Base-by-base conservation (phyloP, 30 jellyfish, hydroid and myxozoan genomes). In the Clytia hemisphaerica region DNA sequence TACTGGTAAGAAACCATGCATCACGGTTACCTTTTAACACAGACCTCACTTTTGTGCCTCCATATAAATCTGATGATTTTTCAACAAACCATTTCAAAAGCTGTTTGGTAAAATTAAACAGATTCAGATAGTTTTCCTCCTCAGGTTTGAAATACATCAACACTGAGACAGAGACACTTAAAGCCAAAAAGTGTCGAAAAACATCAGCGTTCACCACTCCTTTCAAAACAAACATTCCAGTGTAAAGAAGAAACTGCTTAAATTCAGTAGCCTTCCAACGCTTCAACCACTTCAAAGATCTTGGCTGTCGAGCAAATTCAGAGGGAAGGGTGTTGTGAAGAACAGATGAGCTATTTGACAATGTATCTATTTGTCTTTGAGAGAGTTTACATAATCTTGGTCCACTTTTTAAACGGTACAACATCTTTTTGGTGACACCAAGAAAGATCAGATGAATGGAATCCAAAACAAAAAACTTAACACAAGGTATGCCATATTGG, bases 261-360 rank as follows among this genome's bases (percentile, higher is more conserved):
- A n/a, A 75, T 45, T 75, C 85, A 32, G 85, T 73, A 34, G 85
- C 85, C 30, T 73, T 55, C 85, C 85, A 54, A 30, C 78, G 44
- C 22, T 73, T 71, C 2, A 49, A 37, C 40, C 58, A 69, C 30
- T 22, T n/a, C n/a, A 42, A 18, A 40, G 61, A 7, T 46, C 82
- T 37, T 60, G 88, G 88, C 45, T 75, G 88, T 26, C 82, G 61
- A 32, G 63, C 79, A 31, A 75, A 61, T 50, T 59, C 88, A 61
- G 54, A 12, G 26, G 88, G 88, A 24, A 75, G 16, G 18, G 29
- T 62, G 21, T 58, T 71, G 15, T 75, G 40, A 14, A 75, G 37
- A 12, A 27, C 21, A 21, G 36, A 24, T 58, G 61, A 34, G 14
- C 32, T 44, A 19, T 37, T 35, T 27, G 88, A 75, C 25, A 75